These are phyloP conservation scores for Euplagia quadripunctaria DNA, from an alignment of 2,888 invertebrate genomes.

Conservation along the genomic window DNA sequence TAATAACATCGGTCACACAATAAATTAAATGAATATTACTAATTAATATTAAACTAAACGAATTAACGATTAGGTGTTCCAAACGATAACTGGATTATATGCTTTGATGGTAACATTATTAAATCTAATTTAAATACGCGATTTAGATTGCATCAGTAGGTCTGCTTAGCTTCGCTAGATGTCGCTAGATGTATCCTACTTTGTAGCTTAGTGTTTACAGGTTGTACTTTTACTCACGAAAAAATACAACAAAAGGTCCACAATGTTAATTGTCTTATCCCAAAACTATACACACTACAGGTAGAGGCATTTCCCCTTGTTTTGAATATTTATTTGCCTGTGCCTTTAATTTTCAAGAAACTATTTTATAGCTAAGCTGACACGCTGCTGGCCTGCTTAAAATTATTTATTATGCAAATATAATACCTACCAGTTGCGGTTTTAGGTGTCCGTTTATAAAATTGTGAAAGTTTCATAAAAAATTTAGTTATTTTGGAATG, in stretches of 20 bases:
- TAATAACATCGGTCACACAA: too few relatives aligned
- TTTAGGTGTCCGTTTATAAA: background rate
- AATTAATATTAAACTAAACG: too few relatives aligned
- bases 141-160: background rate
- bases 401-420: background rate
- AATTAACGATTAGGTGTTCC: too few relatives aligned
- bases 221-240: background rate
- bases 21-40: too few relatives aligned
- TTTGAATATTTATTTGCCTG: background rate
- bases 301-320: background rate
- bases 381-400: background rate
- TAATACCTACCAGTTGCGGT: background rate
- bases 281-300: too few relatives aligned
- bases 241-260: too few relatives aligned
- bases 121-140: background rate
- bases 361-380: background rate
- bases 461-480: background rate
- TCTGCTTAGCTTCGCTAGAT: background rate
- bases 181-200: background rate
- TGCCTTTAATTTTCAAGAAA: too few relatives aligned
- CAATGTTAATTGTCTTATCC: too few relatives aligned
- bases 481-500: background rate
- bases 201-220: background rate
- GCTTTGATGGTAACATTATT: too few relatives aligned
- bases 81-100: too few relatives aligned